Base-by-base conservation (phyloP, 1,140 invertebrate species). In the Drosophila yakuba region DNA sequence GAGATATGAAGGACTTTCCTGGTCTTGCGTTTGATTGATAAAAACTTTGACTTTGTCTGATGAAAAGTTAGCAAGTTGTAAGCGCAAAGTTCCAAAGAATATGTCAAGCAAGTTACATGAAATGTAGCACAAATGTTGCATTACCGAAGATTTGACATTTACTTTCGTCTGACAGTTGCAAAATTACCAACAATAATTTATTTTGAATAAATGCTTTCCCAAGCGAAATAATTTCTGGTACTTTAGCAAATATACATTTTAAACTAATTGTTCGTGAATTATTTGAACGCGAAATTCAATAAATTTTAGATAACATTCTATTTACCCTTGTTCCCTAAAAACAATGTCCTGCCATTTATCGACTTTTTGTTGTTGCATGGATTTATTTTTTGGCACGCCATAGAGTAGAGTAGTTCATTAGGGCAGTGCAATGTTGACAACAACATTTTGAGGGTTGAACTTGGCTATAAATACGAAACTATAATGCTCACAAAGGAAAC, bases 401-500 rank as follows among this genome's bases (percentile, higher is more conserved):
- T 15, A 52, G 47, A 75, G 61, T 75, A 76, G 71, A 75, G 61
- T 76, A 76, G 73, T 75, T 75, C 61, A 76, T 76, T 76, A 44
- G 73, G 72, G 66, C 72, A 76, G 50, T 67, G 73, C 47, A 67
- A 59, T 75, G 43, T 39, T 41, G 47, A 67, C 62, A 66, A 71
- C 45, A 67, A 63, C 50, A 56, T 58, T 72, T 72, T 41, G 72
- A 74, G 73, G 73, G 73, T 67, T 76, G 73, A 67, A 76, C 63
- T 41, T 57, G 47, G 45, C 59, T 74, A 74, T 74, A 74, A 63
- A 56, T 63, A 56, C 59, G 44, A 54, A 67, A 57, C 62, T 67
- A 71, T 71, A 71, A 71, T 71, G 64, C 68, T 48, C 54, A 61
- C 55, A 59, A 44, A 75, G 47, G 72, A 55, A 75, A 75, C 61